Evolutionary conservation across 2,113 vertebrate species (phyloP).

Genomic region (Oryzias javanicus): DNA sequence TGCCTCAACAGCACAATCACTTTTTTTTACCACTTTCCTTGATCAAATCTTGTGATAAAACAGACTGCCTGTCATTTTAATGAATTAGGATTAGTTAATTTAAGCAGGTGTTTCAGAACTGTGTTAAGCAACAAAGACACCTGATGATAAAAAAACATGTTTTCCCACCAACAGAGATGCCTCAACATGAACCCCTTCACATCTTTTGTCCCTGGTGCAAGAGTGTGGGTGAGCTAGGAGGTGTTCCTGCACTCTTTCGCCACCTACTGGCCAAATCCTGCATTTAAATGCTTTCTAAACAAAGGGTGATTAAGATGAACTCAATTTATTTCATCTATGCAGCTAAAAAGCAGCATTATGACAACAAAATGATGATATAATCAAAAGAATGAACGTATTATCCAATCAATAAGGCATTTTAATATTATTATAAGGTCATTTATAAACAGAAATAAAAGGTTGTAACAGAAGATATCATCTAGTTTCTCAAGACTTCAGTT

Average conservation of each 20-base stretch:
- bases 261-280: slow-evolving; percentile 52
- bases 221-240: slow-evolving; percentile 17
- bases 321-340: background rate
- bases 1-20: background rate
- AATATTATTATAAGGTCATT: too few relatives aligned
- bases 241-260: slow-evolving; percentile 20
- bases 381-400: too few relatives aligned
- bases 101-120: background rate
- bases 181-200: slow-evolving; percentile 53
- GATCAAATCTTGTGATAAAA: background rate
- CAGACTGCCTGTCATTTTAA: background rate
- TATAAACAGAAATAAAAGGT: too few relatives aligned
- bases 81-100: too few relatives aligned
- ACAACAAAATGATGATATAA: background rate
- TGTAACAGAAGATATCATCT: too few relatives aligned
- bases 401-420: background rate
- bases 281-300: slow-evolving; percentile 31
- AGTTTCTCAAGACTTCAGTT: background rate
- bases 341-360: background rate
- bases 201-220: slow-evolving; percentile 62
- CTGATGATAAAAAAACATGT: slow-evolving; percentile 66
- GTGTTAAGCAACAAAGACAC: slow-evolving; percentile 26
- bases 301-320: slow-evolving; percentile 54
- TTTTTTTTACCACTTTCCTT: background rate
- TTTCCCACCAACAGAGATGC: slow-evolving; percentile 66